Evolutionary conservation across 1,140 invertebrate species (phyloP).

Genomic region (Ceratina australensis): DNA sequence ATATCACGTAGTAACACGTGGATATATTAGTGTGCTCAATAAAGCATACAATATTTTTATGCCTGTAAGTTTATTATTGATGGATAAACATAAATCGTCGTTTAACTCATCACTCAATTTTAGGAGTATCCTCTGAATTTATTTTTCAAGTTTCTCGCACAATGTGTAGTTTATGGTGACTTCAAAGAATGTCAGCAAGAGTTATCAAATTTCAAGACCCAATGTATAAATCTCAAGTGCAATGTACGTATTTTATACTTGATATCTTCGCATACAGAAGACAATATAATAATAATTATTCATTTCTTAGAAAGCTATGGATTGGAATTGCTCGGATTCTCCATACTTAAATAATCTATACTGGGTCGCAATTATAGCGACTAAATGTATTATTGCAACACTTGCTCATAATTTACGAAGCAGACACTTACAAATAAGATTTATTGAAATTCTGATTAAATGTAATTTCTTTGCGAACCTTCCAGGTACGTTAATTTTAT

Average conservation of each 20-base stretch:
- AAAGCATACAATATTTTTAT: constrained; percentile 83
- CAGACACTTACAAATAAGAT: constrained; percentile 80
- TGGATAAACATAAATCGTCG: constrained; percentile 50
- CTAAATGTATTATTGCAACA: constrained; percentile 79
- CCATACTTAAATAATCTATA: constrained; percentile 72
- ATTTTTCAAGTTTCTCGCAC: constrained; percentile 72
- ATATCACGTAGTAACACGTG: constrained; percentile 77
- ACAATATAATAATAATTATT: constrained; percentile 33
- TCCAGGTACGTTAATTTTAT: constrained; percentile 71
- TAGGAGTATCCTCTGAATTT: constrained; percentile 23
- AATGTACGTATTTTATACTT: constrained; percentile 71
- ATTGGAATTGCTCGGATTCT: constrained; percentile 68
- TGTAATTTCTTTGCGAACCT: constrained; percentile 80
- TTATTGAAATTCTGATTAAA: constrained; percentile 79
- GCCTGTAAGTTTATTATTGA: constrained; percentile 78
- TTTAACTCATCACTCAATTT: constrained; percentile 31
- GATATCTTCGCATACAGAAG: not conserved
- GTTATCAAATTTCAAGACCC: constrained; percentile 68
- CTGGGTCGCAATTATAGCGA: constrained; percentile 81
- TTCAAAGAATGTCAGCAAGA: constrained; percentile 66
- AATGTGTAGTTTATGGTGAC: constrained; percentile 69
- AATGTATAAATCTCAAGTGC: constrained; percentile 63
- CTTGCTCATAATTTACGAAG: constrained; percentile 81
- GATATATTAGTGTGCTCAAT: constrained; percentile 80
- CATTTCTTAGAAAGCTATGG: constrained; percentile 68